phyloP scores from a whole-genome alignment of 2,113 vertebrate genomes.

The Brachyistius frenatus region DNA sequence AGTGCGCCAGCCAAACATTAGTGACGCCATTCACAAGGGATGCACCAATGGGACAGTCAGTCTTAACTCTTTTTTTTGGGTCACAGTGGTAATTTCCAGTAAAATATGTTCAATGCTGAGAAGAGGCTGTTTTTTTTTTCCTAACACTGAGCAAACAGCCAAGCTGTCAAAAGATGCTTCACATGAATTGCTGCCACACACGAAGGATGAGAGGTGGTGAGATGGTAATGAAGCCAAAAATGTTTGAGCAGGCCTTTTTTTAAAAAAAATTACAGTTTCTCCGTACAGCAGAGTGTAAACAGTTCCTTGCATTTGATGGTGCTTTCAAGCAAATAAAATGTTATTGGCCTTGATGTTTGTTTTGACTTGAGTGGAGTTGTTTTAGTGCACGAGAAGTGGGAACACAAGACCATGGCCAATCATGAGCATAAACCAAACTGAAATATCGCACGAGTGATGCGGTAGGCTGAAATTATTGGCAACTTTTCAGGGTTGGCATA shows the following conservation, averaged over 20 bases:
- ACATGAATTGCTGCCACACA: conserved; percentile 35
- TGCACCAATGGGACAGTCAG: conserved; percentile 6
- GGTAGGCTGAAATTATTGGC: background rate
- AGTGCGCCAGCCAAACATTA: conserved; percentile 52
- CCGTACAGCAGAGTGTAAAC: conserved; percentile 9
- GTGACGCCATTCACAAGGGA: conserved; percentile 52
- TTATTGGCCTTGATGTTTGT: conserved; percentile 27
- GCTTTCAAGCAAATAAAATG: conserved; percentile 29
- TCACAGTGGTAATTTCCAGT: conserved; percentile 30
- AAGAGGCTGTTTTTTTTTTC: conserved; percentile 40
- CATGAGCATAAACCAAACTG: background rate
- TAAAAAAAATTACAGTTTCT: background rate
- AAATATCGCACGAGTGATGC: background rate
- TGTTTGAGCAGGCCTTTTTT: background rate
- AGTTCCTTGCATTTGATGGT: conserved; percentile 29
- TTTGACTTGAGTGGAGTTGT: background rate
- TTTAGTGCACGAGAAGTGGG: background rate
- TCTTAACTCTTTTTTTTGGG: conserved; percentile 18
- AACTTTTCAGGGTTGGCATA: background rate
- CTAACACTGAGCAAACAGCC: conserved; percentile 33
- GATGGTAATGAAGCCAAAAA: conserved; percentile 38
- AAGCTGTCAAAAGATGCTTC: conserved; percentile 52
- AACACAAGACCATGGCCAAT: background rate
- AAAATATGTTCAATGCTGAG: conserved; percentile 42
- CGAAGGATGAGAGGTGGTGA: conserved; percentile 20